Percentiles rank a stretch among this genome's conserved stretches.
These are phyloP conservation scores for Caradrina kadenii DNA, from an alignment of 2,888 invertebrate genomes.

Conservation along the genomic window DNA sequence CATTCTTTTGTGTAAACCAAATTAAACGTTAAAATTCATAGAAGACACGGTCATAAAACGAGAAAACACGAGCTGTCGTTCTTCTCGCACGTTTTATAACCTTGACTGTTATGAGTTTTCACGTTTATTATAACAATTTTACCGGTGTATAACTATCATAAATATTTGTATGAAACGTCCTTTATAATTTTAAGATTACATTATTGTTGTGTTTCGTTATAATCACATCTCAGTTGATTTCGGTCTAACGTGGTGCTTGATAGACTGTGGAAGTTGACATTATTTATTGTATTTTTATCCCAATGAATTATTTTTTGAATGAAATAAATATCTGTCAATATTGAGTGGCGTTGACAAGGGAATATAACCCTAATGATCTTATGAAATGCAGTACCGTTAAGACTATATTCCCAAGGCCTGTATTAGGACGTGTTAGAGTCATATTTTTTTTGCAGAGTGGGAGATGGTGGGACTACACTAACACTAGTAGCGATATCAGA, in stretches of 20 bases:
- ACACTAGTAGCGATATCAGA: slow-evolving; percentile 12
- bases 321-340: background rate
- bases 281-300: slow-evolving; percentile 15
- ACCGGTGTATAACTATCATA: background rate
- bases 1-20: slow-evolving; percentile 24
- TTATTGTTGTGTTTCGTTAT: background rate
- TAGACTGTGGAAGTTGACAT: slow-evolving; percentile 29
- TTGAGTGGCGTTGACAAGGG: background rate
- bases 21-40: background rate
- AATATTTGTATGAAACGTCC: slow-evolving; percentile 1
- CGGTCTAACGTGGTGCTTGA: slow-evolving; percentile 54
- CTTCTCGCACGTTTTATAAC: background rate
- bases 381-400: background rate
- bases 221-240: slow-evolving; percentile 18
- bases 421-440: slow-evolving; percentile 6
- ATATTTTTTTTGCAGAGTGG: slow-evolving; percentile 26
- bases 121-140: background rate
- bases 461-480: slow-evolving; percentile 17
- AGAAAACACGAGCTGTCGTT: background rate
- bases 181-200: slow-evolving; percentile 7
- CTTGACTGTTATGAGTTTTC: background rate
- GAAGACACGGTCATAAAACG: background rate
- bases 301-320: slow-evolving; percentile 5
- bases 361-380: background rate
- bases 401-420: background rate